Base-by-base conservation (phyloP, 2,113 vertebrate species). In the Antechinus flavipes region DNA sequence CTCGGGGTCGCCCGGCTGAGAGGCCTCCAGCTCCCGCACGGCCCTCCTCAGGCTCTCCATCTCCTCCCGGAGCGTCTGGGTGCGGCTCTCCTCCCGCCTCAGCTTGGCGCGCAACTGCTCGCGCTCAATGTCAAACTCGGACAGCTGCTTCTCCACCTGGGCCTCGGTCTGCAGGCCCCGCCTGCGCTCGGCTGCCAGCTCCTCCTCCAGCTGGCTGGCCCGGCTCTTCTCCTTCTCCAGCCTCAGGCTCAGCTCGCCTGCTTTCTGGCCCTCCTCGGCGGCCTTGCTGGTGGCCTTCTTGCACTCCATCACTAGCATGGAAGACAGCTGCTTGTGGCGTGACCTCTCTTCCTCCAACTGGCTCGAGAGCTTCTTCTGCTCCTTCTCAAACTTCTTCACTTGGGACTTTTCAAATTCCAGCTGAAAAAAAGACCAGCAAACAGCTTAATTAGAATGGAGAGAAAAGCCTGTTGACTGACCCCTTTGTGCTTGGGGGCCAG, bases 361-460 rank as follows among this genome's bases (percentile, higher is more conserved):
- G 89, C 99, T 99, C 0, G 98, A 99, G 46, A 99, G 98, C 91
- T 99, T 99, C 91, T 99, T 99, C 97, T 99, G 99, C 26, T 99
- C 99, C 76, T 99, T 99, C 93, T 99, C 99, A 97, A 99, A 97
- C 53, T 99, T 99, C 7, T 99, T 99, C 76, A 99, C 99, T 97
- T 99, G 99, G 54, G 99, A 99, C 93, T 99, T 99, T 97, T 99
- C 99, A 98, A 99, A 99, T 93, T 99, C 99, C 99, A 99, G 95
- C 99, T 99, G 93, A 35, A 97, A 97, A 42, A 84, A 93, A 95
- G 0, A 54, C 16, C 97, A 91, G 30, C 96, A 90, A 24, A 95
- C 8, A 50, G 42, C 53, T 42, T 47, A 55, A 89, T 98, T 97
- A 98, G 94, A 68, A 46, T 5, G 54, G 93, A 84, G 90, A 54